These are phyloP conservation scores for Plecturocebus donacophilus DNA, from an alignment of 2,113 vertebrate genomes.

Conservation along the genomic window DNA sequence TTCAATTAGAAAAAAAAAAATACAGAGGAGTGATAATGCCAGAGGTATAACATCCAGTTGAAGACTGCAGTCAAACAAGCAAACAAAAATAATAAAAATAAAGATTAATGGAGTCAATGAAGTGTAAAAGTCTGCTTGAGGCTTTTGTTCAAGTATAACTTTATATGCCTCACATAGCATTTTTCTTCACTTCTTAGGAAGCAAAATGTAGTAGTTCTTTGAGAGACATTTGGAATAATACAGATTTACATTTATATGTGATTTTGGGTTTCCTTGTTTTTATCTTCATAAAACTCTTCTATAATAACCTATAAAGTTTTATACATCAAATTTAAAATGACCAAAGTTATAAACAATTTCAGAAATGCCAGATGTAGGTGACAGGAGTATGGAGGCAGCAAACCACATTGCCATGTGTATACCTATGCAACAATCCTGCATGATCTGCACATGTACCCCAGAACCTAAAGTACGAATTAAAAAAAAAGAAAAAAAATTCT, in stretches of 20 bases:
- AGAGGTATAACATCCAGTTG: not conserved
- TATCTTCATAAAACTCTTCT: not conserved
- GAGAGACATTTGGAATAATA: not conserved
- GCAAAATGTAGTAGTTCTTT: not conserved
- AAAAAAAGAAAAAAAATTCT: not conserved
- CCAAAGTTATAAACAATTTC: not conserved
- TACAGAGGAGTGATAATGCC: not conserved
- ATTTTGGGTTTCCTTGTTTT: not conserved
- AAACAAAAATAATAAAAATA: not conserved
- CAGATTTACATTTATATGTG: not conserved
- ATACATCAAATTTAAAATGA: not conserved
- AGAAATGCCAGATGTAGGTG: too few relatives aligned
- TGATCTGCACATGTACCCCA: too few relatives aligned
- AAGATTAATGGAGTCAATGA: not conserved
- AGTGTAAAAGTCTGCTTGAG: not conserved
- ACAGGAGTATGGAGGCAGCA: too few relatives aligned
- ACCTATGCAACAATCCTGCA: too few relatives aligned
- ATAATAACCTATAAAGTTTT: not conserved
- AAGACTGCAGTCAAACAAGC: not conserved
- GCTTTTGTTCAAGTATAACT: not conserved
- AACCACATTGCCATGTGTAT: too few relatives aligned
- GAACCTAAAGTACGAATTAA: too few relatives aligned
- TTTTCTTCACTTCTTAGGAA: not conserved
- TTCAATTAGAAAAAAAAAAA: not conserved
- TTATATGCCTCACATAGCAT: not conserved